Percentiles rank a stretch among this genome's conserved stretches.
phyloP scores from a whole-genome alignment of 1,140 invertebrate genomes.

The Atta texana region DNA sequence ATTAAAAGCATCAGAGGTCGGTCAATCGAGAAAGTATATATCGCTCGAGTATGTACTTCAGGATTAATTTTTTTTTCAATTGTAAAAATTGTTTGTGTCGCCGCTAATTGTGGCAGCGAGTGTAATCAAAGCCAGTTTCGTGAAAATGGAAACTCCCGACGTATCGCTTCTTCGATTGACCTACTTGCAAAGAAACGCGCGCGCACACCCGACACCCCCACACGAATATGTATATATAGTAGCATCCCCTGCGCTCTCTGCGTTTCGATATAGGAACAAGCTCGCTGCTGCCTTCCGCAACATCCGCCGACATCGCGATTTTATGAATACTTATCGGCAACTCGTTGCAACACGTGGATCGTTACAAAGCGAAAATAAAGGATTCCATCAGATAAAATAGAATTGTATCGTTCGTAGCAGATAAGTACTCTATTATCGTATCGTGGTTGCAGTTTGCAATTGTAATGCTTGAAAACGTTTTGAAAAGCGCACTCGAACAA shows the following conservation, averaged over 20 bases:
- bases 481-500: background rate
- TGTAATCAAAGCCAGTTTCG: constrained; percentile 66
- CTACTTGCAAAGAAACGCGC: constrained; percentile 54
- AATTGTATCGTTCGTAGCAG: constrained; percentile 9
- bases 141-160: constrained; percentile 71
- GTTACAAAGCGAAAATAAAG: constrained; percentile 13
- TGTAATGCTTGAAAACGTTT: constrained; percentile 18
- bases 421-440: constrained; percentile 16
- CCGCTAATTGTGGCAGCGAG: constrained; percentile 64
- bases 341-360: background rate
- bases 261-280: constrained; percentile 22
- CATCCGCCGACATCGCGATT: constrained; percentile 18
- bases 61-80: background rate
- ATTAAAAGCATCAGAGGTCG: background rate
- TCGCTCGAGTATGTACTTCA: background rate
- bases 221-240: background rate
- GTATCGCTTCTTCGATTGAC: constrained; percentile 74
- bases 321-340: constrained; percentile 48
- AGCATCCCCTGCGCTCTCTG: constrained; percentile 11
- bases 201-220: constrained; percentile 3
- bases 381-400: background rate
- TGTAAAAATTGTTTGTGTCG: constrained; percentile 49
- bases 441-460: constrained; percentile 10
- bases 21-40: background rate
- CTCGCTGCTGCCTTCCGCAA: background rate